Conservation (phyloP, 2,113 vertebrate species). For the Pachypanchax playfairii region DNA sequence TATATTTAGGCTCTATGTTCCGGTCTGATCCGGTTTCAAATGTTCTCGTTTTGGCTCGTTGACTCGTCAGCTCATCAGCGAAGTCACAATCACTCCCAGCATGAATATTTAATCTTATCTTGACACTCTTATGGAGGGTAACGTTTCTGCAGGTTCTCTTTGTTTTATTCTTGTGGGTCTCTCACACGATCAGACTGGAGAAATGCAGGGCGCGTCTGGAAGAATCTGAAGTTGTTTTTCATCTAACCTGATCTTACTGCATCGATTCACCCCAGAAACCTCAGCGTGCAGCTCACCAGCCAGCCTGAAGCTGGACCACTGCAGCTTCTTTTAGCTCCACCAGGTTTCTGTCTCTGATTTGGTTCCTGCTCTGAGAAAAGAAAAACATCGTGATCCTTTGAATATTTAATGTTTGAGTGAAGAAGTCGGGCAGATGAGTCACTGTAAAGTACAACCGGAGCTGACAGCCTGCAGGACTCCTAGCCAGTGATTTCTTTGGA, state of each 20-base stretch:
- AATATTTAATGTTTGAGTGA: background rate
- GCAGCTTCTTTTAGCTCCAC: too few species aligned
- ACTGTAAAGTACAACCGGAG: background rate
- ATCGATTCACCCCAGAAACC: too few species aligned
- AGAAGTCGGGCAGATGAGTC: constrained; percentile 8
- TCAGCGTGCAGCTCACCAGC: too few species aligned
- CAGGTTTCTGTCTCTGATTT: background rate
- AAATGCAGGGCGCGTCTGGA: too few species aligned
- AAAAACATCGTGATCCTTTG: background rate
- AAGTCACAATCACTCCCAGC: background rate
- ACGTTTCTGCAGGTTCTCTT: too few species aligned
- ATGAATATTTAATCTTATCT: constrained; percentile 4
- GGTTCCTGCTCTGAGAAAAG: background rate
- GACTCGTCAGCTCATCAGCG: background rate
- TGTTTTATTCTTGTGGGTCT: too few species aligned
- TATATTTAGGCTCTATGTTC: background rate
- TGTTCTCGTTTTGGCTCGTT: constrained; percentile 7
- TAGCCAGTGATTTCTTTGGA: background rate
- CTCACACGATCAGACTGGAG: too few species aligned
- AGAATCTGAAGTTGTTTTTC: too few species aligned
- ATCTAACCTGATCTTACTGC: too few species aligned
- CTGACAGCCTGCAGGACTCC: constrained; percentile 14
- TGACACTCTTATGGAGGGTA: background rate
- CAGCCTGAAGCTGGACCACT: background rate
- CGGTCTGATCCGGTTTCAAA: constrained; percentile 28